Evolutionary conservation across 2,888 invertebrate species (phyloP).

Genomic region (Melanotus villosus): DNA sequence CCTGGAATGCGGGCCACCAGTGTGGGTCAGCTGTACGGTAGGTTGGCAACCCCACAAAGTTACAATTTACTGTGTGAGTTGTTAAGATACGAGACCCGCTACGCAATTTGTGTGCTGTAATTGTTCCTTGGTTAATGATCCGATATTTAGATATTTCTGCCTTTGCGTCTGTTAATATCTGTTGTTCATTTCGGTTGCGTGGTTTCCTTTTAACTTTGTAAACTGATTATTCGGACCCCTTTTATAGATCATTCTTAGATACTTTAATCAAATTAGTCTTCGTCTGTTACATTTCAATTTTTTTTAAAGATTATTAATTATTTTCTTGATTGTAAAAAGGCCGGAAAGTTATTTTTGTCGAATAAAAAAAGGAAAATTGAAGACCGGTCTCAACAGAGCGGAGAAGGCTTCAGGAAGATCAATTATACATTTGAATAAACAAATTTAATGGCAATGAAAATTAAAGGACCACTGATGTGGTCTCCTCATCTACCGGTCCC

Average conservation of each 20-base stretch:
- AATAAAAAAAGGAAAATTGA: no score
- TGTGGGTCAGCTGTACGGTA: slow-evolving; percentile 45
- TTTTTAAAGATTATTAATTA: no score
- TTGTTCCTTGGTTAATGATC: slow-evolving; percentile 53
- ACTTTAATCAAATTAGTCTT: no score
- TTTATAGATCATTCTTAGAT: slow-evolving; percentile 9
- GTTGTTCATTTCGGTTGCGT: slow-evolving; percentile 48
- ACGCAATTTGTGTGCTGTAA: slow-evolving; percentile 52
- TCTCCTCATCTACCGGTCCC: no score
- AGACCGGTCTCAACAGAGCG: no score
- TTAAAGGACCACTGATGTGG: no score
- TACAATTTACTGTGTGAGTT: slow-evolving; percentile 51
- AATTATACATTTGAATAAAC: no score
- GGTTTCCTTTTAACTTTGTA: slow-evolving; percentile 44
- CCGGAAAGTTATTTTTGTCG: no score
- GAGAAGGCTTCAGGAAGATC: no score
- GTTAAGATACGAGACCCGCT: slow-evolving; percentile 52
- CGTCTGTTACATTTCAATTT: no score
- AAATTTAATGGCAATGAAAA: no score
- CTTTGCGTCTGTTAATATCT: slow-evolving; percentile 48
- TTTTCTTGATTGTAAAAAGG: no score
- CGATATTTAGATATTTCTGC: slow-evolving; percentile 51
- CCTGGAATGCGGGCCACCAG: slow-evolving; percentile 44
- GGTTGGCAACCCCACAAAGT: slow-evolving; percentile 45
- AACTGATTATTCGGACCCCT: slow-evolving; percentile 37